Base-by-base conservation (phyloP, 2,888 invertebrate species). In the Eumacrocentrus americanus region DNA sequence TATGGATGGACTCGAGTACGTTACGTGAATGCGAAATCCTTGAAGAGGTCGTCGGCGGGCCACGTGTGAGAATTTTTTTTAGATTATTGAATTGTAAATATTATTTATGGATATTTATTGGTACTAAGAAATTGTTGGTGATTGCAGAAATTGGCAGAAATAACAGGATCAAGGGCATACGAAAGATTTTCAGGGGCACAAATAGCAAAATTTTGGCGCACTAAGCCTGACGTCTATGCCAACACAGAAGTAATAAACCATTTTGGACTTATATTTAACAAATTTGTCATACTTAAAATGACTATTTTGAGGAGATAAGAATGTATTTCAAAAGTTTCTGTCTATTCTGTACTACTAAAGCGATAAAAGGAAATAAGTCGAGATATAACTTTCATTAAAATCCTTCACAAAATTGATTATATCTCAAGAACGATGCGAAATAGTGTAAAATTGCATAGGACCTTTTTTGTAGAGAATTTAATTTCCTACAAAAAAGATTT, bases 1-100 rank as follows among this genome's bases (percentile, higher is more conserved):
- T 97, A 12, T 98, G 98, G 98, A 95, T 97, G 95, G 98, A 98
- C 81, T 91, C 92, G 3, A 94, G 91, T 67, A 95, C 89, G 67
- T 85, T 85, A 0, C 81, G 83, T 37, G 89, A 94, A 74, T 95
- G 95, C 77, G 82, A 83, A 62, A 84, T 89, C 64, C 82, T 98
- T 62, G 97, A 98, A 81, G 86, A 89, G 22, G 88, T 87, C 16
- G 85, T 94, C 7, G 96, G 95, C 2, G 95, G 92, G 2, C 79
- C 90, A 14, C 82, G 87, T 83, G 92, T 92, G 78, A 70, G 69
- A 29, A 29, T 40, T 22, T 56, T 22, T 60, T 38, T 59, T 38
- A 47, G 18, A 29, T 22, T 42, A 38, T 38, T 20, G 37, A 57
- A 22, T 29, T 38, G 2, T 14, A 25, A 40, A 34, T 38, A 16